A percentile compares a stretch with the other conserved stretches of the same genome.
Conservation (phyloP, 2,888 invertebrate species). For the Lycia hirtaria region DNA sequence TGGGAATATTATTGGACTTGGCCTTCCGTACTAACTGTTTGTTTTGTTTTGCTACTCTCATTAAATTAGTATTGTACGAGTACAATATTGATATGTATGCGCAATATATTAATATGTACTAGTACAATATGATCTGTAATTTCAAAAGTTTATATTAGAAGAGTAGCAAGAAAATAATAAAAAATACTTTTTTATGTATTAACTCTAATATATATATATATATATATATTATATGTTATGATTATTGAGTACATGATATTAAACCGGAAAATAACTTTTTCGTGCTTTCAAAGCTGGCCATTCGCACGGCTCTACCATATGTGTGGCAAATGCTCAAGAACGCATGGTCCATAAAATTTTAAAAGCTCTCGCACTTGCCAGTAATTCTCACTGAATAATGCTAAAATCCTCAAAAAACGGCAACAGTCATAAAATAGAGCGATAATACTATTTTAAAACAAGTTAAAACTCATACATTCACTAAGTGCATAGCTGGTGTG, state of each 20-base stretch:
- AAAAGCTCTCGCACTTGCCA: background rate
- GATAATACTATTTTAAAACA: conserved; percentile 37
- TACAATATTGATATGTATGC: no score
- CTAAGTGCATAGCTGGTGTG: conserved; percentile 55
- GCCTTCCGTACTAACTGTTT: background rate
- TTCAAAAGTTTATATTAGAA: no score
- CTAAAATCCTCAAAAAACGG: conserved; percentile 16
- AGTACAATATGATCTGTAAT: no score
- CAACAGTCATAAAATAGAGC: conserved; percentile 30
- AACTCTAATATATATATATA: no score
- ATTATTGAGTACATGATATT: background rate
- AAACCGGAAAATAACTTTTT: background rate
- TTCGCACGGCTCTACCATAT: background rate
- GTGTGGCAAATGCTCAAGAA: background rate
- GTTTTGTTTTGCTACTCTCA: background rate
- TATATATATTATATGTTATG: no score
- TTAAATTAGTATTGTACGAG: background rate
- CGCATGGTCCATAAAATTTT: background rate
- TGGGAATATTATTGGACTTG: conserved; percentile 3
- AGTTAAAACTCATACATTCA: conserved; percentile 48
- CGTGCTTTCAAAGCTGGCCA: background rate
- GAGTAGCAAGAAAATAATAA: no score
- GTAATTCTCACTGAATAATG: conserved; percentile 15
- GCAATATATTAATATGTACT: no score
- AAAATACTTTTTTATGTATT: no score